Evolutionary conservation across 1,140 invertebrate genomes (phyloP).

Genomic region (Monochamus saltuarius): DNA sequence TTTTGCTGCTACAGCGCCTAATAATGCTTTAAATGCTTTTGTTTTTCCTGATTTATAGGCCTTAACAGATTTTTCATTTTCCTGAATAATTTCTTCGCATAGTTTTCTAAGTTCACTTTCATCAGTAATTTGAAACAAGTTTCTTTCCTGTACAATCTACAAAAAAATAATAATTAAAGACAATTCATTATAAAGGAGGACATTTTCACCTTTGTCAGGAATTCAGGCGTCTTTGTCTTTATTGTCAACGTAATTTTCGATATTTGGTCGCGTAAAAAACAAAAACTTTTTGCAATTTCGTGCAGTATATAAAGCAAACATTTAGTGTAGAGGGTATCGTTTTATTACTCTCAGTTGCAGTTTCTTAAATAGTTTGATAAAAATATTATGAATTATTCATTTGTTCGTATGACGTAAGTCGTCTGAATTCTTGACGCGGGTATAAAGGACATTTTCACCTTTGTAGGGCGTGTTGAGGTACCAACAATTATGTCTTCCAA

Average conservation of each 20-base stretch:
- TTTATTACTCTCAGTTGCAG: no score
- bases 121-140: slow-evolving; percentile 66
- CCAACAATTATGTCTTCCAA: slow-evolving; percentile 58
- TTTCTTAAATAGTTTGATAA: no score
- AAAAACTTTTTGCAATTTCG: no score
- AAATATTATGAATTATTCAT: no score
- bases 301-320: no score
- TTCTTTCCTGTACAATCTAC: slow-evolving; percentile 64
- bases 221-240: no score
- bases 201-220: slow-evolving; percentile 52
- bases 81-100: slow-evolving; percentile 62
- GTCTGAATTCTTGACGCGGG: no score
- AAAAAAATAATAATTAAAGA: slow-evolving; percentile 34
- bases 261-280: no score
- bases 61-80: slow-evolving; percentile 67
- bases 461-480: slow-evolving; percentile 45
- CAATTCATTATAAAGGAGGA: slow-evolving; percentile 3
- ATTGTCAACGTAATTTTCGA: no score
- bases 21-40: slow-evolving; percentile 65
- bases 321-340: no score
- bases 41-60: slow-evolving; percentile 69
- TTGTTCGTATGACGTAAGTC: no score
- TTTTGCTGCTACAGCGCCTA: slow-evolving; percentile 59
- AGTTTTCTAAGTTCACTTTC: slow-evolving; percentile 59
- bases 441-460: slow-evolving; percentile 55